These are phyloP conservation scores for Thermophis baileyi DNA, from an alignment of 2,113 vertebrate genomes.

Conservation along the genomic window DNA sequence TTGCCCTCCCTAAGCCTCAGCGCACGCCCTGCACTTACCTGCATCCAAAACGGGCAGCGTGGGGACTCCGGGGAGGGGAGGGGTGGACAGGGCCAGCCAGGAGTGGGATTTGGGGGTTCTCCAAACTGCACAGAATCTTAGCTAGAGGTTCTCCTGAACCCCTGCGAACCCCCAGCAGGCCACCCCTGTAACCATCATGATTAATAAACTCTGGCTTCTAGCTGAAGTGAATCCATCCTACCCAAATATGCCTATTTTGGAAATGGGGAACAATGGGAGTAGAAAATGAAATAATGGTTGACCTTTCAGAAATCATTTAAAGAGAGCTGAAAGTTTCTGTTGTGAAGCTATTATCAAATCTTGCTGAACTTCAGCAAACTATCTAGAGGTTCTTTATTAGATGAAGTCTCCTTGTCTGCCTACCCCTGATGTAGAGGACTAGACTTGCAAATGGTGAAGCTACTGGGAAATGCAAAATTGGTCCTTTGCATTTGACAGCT, in stretches of 20 bases:
- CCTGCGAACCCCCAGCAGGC: no score
- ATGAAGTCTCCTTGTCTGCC: neutral
- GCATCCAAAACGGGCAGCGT: no score
- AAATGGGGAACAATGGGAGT: neutral
- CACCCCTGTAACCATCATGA: neutral
- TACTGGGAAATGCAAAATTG: neutral
- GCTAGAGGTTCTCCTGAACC: no score
- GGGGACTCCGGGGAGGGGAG: no score
- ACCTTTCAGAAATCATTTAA: neutral
- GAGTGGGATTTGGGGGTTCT: no score
- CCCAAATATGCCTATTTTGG: neutral
- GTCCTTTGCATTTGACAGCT: no score
- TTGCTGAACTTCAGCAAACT: neutral
- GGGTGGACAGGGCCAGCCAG: no score
- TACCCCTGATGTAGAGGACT: neutral
- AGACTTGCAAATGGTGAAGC: neutral
- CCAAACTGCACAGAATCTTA: no score
- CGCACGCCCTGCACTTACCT: no score
- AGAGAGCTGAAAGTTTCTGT: neutral
- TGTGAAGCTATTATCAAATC: neutral
- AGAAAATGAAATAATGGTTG: neutral
- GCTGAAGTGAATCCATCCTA: neutral
- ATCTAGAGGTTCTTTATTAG: neutral
- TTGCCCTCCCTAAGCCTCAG: no score
- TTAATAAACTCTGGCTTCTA: neutral